phyloP scores from a whole-genome alignment of 2,113 vertebrate genomes.

The Rhynchomys soricoides region DNA sequence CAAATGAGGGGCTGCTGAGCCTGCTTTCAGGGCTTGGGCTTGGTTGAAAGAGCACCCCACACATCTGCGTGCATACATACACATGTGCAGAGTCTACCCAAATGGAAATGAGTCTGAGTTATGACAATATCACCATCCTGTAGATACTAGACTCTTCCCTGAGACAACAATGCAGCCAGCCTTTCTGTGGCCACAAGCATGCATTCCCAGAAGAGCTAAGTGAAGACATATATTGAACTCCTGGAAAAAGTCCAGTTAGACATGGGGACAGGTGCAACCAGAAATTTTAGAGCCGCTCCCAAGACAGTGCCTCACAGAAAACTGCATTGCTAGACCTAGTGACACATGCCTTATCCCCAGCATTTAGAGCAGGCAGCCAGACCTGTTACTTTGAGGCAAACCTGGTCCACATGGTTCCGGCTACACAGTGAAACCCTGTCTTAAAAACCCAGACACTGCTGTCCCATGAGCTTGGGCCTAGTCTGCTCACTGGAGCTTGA shows the following conservation, averaged over 20 bases:
- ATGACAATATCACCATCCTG: fast-evolving
- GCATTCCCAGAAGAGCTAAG: neutral
- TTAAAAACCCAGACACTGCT: neutral
- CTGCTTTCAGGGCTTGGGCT: too few species aligned
- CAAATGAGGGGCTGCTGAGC: fast-evolving
- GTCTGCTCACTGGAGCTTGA: neutral
- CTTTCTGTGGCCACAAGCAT: neutral
- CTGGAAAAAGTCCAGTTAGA: neutral
- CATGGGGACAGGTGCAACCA: neutral
- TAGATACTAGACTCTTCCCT: neutral
- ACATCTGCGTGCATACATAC: too few species aligned
- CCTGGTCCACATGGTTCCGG: neutral
- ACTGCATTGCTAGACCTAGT: neutral
- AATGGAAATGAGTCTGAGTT: neutral
- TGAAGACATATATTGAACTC: neutral
- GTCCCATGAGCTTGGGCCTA: neutral
- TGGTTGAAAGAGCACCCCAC: neutral
- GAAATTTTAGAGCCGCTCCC: neutral
- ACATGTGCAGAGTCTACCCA: fast-evolving
- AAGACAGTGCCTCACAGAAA: neutral
- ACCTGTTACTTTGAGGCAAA: neutral
- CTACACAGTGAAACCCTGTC: neutral
- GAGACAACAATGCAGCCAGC: neutral
- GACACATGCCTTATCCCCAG: neutral
- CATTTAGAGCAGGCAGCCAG: neutral